Percentiles rank a stretch among this genome's conserved stretches.
phyloP scores from a whole-genome alignment of 1,140 invertebrate genomes.

The Drosophila triauraria region DNA sequence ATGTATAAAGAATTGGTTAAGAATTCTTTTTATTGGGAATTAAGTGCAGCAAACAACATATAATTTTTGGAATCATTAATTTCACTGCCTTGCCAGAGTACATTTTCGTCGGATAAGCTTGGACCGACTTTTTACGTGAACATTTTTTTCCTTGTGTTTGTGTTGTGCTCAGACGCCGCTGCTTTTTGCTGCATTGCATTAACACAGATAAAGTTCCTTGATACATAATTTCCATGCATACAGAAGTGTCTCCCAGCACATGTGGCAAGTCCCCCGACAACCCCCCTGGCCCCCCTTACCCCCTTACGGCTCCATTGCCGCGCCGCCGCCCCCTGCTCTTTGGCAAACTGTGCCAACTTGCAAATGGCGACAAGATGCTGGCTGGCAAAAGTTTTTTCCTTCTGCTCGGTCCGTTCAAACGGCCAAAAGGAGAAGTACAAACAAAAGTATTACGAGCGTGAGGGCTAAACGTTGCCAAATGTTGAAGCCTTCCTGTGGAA shows the following conservation, averaged over 20 bases:
- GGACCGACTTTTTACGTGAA: neutral
- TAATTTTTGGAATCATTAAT: no score
- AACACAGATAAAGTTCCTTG: slow-evolving; percentile 84
- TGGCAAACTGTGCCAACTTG: slow-evolving; percentile 70
- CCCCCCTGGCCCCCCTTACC: slow-evolving; percentile 2
- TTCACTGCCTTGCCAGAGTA: neutral
- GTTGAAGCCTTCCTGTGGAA: slow-evolving; percentile 32
- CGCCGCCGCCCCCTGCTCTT: slow-evolving; percentile 6
- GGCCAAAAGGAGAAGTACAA: slow-evolving; percentile 54
- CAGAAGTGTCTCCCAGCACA: slow-evolving; percentile 68
- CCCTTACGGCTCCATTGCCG: neutral
- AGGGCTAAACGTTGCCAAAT: slow-evolving; percentile 77
- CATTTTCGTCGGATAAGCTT: neutral
- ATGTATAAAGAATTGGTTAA: no score
- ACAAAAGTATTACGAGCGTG: slow-evolving; percentile 69
- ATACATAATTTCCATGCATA: slow-evolving; percentile 82
- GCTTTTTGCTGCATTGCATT: slow-evolving; percentile 81
- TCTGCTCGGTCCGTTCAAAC: slow-evolving; percentile 48
- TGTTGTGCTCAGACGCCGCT: slow-evolving; percentile 47
- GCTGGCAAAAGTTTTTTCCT: slow-evolving; percentile 73
- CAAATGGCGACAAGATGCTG: slow-evolving; percentile 81
- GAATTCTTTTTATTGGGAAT: no score
- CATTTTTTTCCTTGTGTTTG: slow-evolving; percentile 31
- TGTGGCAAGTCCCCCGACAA: slow-evolving; percentile 44
- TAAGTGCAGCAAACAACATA: no score